phyloP scores from a whole-genome alignment of 2,113 vertebrate species.

The Nestor notabilis region DNA sequence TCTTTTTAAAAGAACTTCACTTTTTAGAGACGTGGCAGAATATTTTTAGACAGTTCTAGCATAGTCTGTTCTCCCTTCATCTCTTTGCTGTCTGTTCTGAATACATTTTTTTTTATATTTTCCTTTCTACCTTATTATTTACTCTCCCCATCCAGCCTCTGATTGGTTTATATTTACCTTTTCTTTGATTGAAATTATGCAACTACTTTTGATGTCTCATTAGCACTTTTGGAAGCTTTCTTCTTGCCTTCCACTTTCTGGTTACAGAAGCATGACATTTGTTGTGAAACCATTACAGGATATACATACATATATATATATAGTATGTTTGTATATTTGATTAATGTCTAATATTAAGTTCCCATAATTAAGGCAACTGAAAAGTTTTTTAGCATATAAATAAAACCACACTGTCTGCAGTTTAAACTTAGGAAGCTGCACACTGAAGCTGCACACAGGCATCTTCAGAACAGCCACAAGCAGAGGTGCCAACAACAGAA shows the following conservation, averaged over 20 bases:
- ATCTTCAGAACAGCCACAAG: conserved; percentile 56
- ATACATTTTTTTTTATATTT: neutral
- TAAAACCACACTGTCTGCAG: conserved; percentile 24
- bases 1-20: neutral
- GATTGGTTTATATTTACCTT: neutral
- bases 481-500: conserved; percentile 59
- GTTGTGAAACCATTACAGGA: neutral
- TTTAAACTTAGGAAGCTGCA: conserved; percentile 12
- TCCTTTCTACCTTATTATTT: neutral
- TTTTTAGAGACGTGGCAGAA: neutral
- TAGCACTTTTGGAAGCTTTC: conserved; percentile 36
- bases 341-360: conserved; percentile 25
- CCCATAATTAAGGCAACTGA: conserved; percentile 53
- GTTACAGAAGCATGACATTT: conserved; percentile 24
- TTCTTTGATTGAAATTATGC: conserved; percentile 10
- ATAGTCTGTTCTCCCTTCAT: neutral
- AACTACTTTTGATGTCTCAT: conserved; percentile 14
- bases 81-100: neutral
- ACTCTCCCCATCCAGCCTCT: neutral
- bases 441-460: conserved; percentile 16
- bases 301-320: too few relatives aligned
- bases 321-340: neutral
- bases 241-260: conserved; percentile 39
- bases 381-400: conserved; percentile 18
- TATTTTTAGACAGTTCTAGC: neutral